Evolutionary conservation across 2,797 vertebrate species (phyloP).

Genomic region (Kryptopterus vitreolus): DNA sequence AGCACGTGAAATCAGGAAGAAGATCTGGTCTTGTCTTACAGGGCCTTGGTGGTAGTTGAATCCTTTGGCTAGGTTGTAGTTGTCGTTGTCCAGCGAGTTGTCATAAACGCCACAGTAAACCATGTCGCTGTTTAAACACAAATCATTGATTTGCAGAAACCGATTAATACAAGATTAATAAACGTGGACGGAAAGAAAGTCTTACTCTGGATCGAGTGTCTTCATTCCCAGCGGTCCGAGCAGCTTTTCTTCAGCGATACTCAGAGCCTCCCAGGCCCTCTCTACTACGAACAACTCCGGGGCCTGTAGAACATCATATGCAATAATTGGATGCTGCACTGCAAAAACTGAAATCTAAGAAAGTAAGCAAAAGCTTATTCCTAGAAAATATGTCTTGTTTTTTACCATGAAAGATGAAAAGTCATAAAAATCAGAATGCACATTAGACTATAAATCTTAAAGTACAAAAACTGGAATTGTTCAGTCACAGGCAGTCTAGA

Average conservation of each 20-base stretch:
- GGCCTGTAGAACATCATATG: slow-evolving; percentile 69
- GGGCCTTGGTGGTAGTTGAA: slow-evolving; percentile 99
- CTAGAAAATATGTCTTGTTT: too few species aligned
- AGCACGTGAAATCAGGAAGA: not conserved
- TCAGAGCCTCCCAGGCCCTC: slow-evolving; percentile 88
- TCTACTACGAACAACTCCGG: slow-evolving; percentile 88
- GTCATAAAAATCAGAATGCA: too few species aligned
- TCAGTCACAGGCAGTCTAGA: too few species aligned
- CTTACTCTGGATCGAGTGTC: slow-evolving; percentile 96
- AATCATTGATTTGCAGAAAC: not conserved
- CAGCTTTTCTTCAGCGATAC: slow-evolving; percentile 86
- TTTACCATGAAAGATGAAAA: too few species aligned
- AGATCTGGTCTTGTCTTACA: slow-evolving; percentile 72
- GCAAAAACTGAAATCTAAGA: too few species aligned
- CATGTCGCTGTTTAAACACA: slow-evolving; percentile 81
- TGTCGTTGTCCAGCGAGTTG: slow-evolving; percentile 90
- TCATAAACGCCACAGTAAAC: slow-evolving; percentile 95
- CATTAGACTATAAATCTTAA: too few species aligned
- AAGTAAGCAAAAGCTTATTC: too few species aligned
- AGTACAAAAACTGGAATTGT: too few species aligned
- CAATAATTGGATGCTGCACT: not conserved
- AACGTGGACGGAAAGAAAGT: slow-evolving; percentile 32
- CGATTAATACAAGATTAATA: not conserved
- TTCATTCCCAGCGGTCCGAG: slow-evolving; percentile 96
- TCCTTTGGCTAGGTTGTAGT: slow-evolving; percentile 88